Base-by-base conservation (phyloP, 1,140 invertebrate species). In the Chrysomallon squamiferum region DNA sequence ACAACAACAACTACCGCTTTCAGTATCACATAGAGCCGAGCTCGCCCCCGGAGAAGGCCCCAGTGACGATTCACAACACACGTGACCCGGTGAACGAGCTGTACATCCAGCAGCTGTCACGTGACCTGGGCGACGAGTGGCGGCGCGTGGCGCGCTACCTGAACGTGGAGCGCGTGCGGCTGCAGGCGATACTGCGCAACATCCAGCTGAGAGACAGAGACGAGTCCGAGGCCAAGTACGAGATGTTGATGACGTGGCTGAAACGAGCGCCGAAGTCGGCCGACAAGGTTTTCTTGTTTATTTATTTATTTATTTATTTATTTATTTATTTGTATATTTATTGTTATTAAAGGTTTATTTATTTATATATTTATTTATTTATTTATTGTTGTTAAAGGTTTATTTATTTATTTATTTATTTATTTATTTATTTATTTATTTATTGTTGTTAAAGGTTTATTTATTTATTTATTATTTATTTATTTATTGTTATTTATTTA, bases 161-260 rank as follows among this genome's bases (percentile, higher is more conserved):
- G 0, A 75, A 76, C 25, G 69, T 81, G 5, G 65, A 72, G 13
- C 69, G 69, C 13, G 73, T 72, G 18, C 61, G 80, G 9, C 59
- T 81, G 9, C 77, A 81, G 59, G 79, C 80, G 0, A 81, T 82
- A 35, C 15, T 78, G n/a, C 57, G 79, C 18, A 74, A 77, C 52
- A 65, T 68, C 25, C 61, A 69, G 43, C 59, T 66, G 4, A 59
- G 61, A 3, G 71, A 76, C n/a, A 45, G 52, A 11, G 59, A 65
- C 6, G 77, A 78, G 11, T 64, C 64, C 4, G 77, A 81, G 7
- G 74, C 76, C 2, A 73, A 78, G 29, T 81, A 74, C 54, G 73
- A 81, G 15, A 84, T 84, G 82, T 47, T 84, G 59, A 72, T 80
- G 63, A 81, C 76, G 13, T 84, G 82, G 82, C 60, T 81, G 45